Conservation (phyloP, 2,797 vertebrate genomes). For the Vultur gryphus region DNA sequence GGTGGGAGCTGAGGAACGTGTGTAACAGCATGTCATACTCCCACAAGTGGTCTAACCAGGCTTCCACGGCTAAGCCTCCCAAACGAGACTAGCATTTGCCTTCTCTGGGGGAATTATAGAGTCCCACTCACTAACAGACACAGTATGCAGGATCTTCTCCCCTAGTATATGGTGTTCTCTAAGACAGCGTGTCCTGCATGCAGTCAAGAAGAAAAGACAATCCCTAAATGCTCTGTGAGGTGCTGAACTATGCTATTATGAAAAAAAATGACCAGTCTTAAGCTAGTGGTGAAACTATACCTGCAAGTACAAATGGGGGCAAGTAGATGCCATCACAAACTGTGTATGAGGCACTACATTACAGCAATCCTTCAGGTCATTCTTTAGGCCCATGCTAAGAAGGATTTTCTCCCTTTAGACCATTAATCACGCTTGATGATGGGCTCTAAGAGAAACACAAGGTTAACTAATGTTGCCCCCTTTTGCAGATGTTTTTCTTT, state of each 20-base stretch:
- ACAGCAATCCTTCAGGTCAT: not conserved
- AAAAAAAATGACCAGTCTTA: not conserved
- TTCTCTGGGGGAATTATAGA: not conserved
- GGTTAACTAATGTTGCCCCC: not conserved
- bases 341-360: not conserved
- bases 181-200: not conserved
- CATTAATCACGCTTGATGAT: not conserved
- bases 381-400: not conserved
- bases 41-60: not conserved
- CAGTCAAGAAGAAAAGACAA: not conserved
- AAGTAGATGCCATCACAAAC: not conserved
- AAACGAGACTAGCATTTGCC: not conserved
- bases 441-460: not conserved
- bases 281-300: not conserved
- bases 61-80: not conserved
- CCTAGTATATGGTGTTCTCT: not conserved
- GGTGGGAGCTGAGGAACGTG: not conserved
- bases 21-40: fast-evolving
- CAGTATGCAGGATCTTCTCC: not conserved
- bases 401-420: not conserved
- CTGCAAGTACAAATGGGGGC: not conserved
- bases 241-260: not conserved
- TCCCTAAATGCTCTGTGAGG: not conserved
- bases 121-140: not conserved
- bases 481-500: not conserved